Evolutionary conservation across 2,113 vertebrate species (phyloP).

Genomic region (Microcebus tavaratra): DNA sequence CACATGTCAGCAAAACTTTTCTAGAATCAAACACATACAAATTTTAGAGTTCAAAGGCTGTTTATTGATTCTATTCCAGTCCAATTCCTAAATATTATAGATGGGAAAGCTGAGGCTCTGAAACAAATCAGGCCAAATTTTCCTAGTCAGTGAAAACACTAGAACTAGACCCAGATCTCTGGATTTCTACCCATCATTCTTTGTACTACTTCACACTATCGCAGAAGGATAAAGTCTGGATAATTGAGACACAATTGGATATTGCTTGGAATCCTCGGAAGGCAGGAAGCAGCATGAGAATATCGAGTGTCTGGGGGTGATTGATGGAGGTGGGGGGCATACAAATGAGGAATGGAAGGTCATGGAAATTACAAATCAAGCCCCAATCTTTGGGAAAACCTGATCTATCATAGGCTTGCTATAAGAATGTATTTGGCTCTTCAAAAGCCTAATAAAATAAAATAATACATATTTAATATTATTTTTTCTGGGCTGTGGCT

Average conservation of each 20-base stretch:
- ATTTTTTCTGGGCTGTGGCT: background rate
- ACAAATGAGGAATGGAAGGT: background rate
- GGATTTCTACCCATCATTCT: background rate
- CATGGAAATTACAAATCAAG: background rate
- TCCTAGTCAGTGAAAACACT: background rate
- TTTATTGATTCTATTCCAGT: background rate
- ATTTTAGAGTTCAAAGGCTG: background rate
- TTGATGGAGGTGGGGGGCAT: background rate
- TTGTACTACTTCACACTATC: background rate
- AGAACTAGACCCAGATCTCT: background rate
- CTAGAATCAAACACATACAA: background rate
- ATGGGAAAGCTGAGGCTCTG: background rate
- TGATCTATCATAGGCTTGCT: background rate
- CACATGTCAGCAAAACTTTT: background rate
- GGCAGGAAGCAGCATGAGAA: background rate
- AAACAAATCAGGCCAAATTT: background rate
- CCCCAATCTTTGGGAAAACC: background rate
- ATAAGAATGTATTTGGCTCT: background rate
- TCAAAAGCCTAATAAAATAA: background rate
- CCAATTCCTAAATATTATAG: background rate
- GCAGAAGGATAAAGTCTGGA: background rate
- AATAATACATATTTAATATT: background rate
- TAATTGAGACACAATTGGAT: background rate
- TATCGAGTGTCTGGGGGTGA: background rate
- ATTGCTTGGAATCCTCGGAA: background rate